Percentiles rank a stretch among this genome's conserved stretches.
phyloP scores from a whole-genome alignment of 2,888 invertebrate species.

The Ceramica pisi region DNA sequence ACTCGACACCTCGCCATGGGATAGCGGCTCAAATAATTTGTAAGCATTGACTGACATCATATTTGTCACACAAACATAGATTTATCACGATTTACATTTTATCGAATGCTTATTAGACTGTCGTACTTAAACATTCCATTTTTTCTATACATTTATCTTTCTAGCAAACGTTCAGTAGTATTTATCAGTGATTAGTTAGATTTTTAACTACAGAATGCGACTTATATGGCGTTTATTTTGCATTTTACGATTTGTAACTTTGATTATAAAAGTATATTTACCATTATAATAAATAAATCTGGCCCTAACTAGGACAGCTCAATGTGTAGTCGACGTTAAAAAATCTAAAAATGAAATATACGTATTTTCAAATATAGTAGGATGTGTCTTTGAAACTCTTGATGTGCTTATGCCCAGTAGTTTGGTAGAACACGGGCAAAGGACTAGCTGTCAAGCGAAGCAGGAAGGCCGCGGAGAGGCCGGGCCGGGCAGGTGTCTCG shows the following conservation, averaged over 20 bases:
- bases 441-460: slow-evolving; percentile 59
- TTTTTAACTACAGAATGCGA: slow-evolving; percentile 77
- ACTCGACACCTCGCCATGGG: slow-evolving; percentile 65
- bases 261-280: slow-evolving; percentile 75
- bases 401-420: slow-evolving; percentile 90
- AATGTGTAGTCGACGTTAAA: slow-evolving; percentile 86
- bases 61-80: slow-evolving; percentile 79
- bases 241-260: slow-evolving; percentile 80
- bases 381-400: slow-evolving; percentile 89
- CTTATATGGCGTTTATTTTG: slow-evolving; percentile 79
- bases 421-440: slow-evolving; percentile 79
- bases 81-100: slow-evolving; percentile 72
- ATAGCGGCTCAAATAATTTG: slow-evolving; percentile 72
- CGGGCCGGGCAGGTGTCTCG: slow-evolving; percentile 71
- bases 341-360: slow-evolving; percentile 77
- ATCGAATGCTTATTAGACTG: slow-evolving; percentile 86
- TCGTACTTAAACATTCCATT: slow-evolving; percentile 90
- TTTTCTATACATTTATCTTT: slow-evolving; percentile 83
- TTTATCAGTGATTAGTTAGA: slow-evolving; percentile 80
- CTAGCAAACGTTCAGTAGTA: slow-evolving; percentile 79
- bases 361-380: slow-evolving; percentile 87
- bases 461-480: slow-evolving; percentile 58
- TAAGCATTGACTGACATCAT: slow-evolving; percentile 87
- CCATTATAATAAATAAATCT: slow-evolving; percentile 75
- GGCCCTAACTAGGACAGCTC: slow-evolving; percentile 89